Conservation (phyloP, 2,888 invertebrate genomes). For the Troides aeacus region DNA sequence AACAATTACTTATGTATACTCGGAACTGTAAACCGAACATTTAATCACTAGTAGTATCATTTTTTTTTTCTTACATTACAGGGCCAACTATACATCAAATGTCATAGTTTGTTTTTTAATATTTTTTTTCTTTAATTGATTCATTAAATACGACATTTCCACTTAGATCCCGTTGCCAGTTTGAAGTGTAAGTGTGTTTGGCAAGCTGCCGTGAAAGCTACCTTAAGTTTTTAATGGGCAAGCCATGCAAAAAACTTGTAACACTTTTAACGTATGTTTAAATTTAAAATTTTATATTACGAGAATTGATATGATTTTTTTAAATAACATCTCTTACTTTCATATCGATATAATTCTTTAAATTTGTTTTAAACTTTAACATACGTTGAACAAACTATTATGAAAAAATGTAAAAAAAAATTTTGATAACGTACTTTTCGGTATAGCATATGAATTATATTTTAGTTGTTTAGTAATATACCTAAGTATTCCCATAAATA, state of each 20-base stretch:
- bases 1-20: too few relatives aligned
- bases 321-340: neutral
- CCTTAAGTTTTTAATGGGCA: constrained; percentile 22
- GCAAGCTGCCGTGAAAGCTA: constrained; percentile 22
- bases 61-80: neutral
- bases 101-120: neutral
- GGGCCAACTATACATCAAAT: neutral
- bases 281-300: constrained; percentile 2
- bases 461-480: too few relatives aligned
- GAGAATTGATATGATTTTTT: neutral
- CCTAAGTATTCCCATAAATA: neutral
- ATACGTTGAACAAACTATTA: too few relatives aligned
- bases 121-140: constrained; percentile 16
- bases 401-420: too few relatives aligned
- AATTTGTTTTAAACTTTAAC: neutral
- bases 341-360: neutral
- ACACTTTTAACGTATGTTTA: constrained; percentile 15
- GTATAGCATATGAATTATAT: too few relatives aligned
- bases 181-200: constrained; percentile 25
- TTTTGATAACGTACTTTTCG: too few relatives aligned
- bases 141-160: constrained; percentile 19
- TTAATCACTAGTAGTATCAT: neutral
- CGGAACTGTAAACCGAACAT: neutral
- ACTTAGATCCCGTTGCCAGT: constrained; percentile 17
- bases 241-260: constrained; percentile 17